Base-by-base conservation (phyloP, 2,797 vertebrate species). In the Alauda arvensis region DNA sequence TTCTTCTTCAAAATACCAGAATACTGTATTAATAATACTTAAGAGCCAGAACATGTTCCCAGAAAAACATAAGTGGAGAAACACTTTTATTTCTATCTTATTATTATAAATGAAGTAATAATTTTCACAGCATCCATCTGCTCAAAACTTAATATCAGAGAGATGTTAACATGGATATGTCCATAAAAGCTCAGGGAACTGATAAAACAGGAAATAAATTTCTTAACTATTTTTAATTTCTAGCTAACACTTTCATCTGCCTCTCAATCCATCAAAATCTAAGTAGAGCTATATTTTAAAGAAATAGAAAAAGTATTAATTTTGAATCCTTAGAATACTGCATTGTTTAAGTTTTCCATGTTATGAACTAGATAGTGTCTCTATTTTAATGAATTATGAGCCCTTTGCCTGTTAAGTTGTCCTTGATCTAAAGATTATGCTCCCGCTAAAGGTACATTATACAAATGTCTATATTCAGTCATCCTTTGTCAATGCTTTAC, bases 371-470 rank as follows among this genome's bases (percentile, higher is more conserved):
- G 91, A 95, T 85, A 86, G 40, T 80, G 78, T 87, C 74, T 74
- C 83, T 92, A 88, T 90, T 96, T 95, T 94, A 96, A 96, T 96
- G 94, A 96, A 97, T 96, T 95, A 88, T 95, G 89, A 95, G 92
- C 90, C 76, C 83, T 95, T 95, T 86, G 56, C 84, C 94, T 95
- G 92, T 77, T 96, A 96, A 95, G 92, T 95, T 93, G 92, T 94
- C 92, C 92, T 95, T 92, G 85, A 96, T 96, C 71, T 94, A 95
- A 95, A 95, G 90, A 95, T 95, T 92, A 95, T 86, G 90, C 63
- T 91, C 46, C 71, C 2, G 25, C 92, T 93, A 87, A 94, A 95
- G 87, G 82, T 94, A 89, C 80, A 95, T 95, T 96, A 93, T 89
- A 96, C 83, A 96, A 96, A 97, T 92, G 94, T 92, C 94, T 96